Evolutionary conservation across 2,888 invertebrate genomes (phyloP).

Genomic region (Melangyna quadrimaculata): DNA sequence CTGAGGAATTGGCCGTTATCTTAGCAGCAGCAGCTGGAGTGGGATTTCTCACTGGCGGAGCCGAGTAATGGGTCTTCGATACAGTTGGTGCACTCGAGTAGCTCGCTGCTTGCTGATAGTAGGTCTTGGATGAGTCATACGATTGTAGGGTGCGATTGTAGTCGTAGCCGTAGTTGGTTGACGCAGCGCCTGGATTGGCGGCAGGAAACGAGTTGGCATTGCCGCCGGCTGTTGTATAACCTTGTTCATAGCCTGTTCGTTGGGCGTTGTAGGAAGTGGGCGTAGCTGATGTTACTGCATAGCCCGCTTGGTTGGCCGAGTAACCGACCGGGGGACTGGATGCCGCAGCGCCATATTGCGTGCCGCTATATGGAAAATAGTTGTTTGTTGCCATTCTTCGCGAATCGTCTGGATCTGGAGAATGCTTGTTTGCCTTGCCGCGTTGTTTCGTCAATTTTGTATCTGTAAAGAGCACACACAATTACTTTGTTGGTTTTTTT

Average conservation of each 20-base stretch:
- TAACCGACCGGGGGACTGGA: conserved; percentile 88
- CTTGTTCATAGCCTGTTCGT: conserved; percentile 90
- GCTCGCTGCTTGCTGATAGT: conserved; percentile 89
- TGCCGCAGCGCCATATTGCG: conserved; percentile 93
- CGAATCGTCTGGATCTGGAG: background rate
- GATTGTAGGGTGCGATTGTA: conserved; percentile 86
- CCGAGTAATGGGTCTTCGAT: conserved; percentile 81
- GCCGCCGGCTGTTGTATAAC: conserved; percentile 89
- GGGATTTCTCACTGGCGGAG: conserved; percentile 86
- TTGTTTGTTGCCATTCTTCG: conserved; percentile 86
- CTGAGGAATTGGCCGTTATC: conserved; percentile 78
- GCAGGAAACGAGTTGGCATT: conserved; percentile 74
- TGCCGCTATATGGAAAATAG: conserved; percentile 96
- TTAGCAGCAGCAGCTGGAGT: conserved; percentile 84
- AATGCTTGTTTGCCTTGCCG: background rate
- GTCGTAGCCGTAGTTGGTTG: conserved; percentile 86
- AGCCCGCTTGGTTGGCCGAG: conserved; percentile 91
- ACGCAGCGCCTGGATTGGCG: conserved; percentile 86
- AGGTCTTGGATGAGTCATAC: conserved; percentile 92
- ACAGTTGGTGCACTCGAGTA: conserved; percentile 81
- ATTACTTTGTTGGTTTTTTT: conserved; percentile 24
- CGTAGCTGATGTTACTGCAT: conserved; percentile 90
- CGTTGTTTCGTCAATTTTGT: conserved; percentile 13
- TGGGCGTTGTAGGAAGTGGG: conserved; percentile 93
- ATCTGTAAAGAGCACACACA: conserved; percentile 53